Percentiles rank a stretch among this genome's conserved stretches.
phyloP scores from a whole-genome alignment of 2,888 invertebrate genomes.

The Ecdyonurus torrentis region DNA sequence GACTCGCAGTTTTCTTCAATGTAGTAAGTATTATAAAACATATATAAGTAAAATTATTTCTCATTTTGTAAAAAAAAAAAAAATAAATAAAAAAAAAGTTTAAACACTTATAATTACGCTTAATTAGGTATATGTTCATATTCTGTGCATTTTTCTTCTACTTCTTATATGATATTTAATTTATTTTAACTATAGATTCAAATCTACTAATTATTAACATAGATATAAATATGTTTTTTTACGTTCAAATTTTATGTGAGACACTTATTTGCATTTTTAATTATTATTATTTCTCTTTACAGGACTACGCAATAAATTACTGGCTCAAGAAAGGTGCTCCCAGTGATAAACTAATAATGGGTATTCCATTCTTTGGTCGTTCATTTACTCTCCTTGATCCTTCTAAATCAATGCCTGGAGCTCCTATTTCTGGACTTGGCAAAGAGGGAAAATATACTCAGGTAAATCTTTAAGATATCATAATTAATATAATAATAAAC shows the following conservation, averaged over 20 bases:
- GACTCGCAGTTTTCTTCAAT: constrained; percentile 34
- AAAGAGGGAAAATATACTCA: constrained; percentile 44
- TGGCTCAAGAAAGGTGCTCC: constrained; percentile 66
- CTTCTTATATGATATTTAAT: no score
- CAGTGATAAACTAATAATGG: constrained; percentile 60
- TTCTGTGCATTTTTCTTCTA: no score
- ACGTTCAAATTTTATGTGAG: background rate
- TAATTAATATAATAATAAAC: background rate
- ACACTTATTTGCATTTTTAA: background rate
- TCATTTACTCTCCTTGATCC: constrained; percentile 45
- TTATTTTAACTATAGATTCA: no score
- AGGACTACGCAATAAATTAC: constrained; percentile 68
- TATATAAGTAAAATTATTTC: no score
- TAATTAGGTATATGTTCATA: no score
- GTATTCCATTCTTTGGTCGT: constrained; percentile 74
- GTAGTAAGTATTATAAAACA: constrained; percentile 30
- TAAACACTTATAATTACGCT: no score
- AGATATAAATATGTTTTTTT: background rate
- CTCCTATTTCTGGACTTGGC: constrained; percentile 42
- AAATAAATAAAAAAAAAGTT: no score
- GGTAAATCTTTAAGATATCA: constrained; percentile 7
- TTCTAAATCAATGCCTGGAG: constrained; percentile 36
- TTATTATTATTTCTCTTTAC: constrained; percentile 12
- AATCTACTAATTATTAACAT: background rate
- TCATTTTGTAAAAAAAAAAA: no score